phyloP scores from a whole-genome alignment of 1,140 invertebrate genomes.

The Neodiprion fabricii region DNA sequence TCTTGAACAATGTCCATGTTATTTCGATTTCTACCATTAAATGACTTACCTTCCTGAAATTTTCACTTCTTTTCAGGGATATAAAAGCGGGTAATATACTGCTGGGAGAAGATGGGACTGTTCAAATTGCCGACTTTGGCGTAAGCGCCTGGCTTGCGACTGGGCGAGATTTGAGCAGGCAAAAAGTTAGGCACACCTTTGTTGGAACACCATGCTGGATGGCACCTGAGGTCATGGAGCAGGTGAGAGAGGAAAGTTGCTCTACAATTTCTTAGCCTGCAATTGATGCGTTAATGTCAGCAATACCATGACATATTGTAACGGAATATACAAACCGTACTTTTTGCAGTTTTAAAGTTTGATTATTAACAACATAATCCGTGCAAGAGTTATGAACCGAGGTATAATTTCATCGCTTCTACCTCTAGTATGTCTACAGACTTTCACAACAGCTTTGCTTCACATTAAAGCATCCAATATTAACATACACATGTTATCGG shows the following conservation, averaged over 20 bases:
- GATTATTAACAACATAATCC: too few species aligned
- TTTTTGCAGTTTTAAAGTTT: too few species aligned
- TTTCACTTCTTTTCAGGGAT: slow-evolving; percentile 71
- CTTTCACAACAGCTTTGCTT: background rate
- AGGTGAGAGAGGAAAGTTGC: slow-evolving; percentile 72
- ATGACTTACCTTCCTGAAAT: slow-evolving; percentile 10
- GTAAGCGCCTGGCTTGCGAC: slow-evolving; percentile 94
- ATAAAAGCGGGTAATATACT: slow-evolving; percentile 99
- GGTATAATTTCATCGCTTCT: background rate
- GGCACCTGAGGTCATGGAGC: slow-evolving; percentile 99
- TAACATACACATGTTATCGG: background rate
- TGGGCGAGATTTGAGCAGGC: slow-evolving; percentile 87
- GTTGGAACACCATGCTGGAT: slow-evolving; percentile 99
- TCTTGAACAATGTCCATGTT: too few species aligned
- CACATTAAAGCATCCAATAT: background rate
- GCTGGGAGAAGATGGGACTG: slow-evolving; percentile 96
- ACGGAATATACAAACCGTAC: too few species aligned
- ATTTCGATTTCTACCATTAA: background rate
- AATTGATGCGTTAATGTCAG: slow-evolving; percentile 47
- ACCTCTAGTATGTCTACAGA: background rate
- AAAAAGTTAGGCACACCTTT: slow-evolving; percentile 96
- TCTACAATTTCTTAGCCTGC: slow-evolving; percentile 62
- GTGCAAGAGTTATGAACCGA: too few species aligned
- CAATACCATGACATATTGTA: slow-evolving; percentile 7
- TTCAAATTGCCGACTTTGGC: slow-evolving; percentile 97